phyloP scores from a whole-genome alignment of 2,888 invertebrate species.

The Molorchus minor region DNA sequence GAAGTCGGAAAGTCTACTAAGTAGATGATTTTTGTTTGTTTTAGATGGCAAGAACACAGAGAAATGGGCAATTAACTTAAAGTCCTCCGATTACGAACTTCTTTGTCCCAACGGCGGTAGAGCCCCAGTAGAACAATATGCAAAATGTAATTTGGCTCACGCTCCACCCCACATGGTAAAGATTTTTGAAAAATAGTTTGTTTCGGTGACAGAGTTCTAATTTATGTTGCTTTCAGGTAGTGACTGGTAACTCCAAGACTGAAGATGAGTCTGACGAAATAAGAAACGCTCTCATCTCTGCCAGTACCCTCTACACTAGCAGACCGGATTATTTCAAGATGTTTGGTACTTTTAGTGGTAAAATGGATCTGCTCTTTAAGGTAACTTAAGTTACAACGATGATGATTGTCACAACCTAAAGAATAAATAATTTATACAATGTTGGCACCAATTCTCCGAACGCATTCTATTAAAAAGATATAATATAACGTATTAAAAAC shows the following conservation, averaged over 20 bases:
- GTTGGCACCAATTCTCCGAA: no score
- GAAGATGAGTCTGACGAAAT: slow-evolving; percentile 66
- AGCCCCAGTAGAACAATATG: slow-evolving; percentile 65
- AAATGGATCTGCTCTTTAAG: slow-evolving; percentile 66
- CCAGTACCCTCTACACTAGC: slow-evolving; percentile 66
- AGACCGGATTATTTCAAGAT: slow-evolving; percentile 71
- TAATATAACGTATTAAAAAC: no score
- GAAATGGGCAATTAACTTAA: slow-evolving; percentile 63
- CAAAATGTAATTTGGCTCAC: slow-evolving; percentile 69
- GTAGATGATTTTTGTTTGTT: no score
- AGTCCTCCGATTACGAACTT: slow-evolving; percentile 68
- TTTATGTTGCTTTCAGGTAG: slow-evolving; percentile 51
- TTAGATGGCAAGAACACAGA: slow-evolving; percentile 69
- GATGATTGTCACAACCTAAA: no score
- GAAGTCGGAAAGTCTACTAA: no score
- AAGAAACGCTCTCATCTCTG: slow-evolving; percentile 69
- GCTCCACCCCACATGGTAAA: slow-evolving; percentile 69
- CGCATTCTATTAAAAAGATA: no score
- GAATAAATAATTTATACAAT: no score
- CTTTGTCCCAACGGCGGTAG: slow-evolving; percentile 72
- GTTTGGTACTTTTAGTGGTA: slow-evolving; percentile 69
- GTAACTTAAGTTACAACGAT: slow-evolving; percentile 52
- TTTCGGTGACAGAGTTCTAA: neutral
- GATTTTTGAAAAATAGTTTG: no score
- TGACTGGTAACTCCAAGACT: slow-evolving; percentile 59